Percentiles rank a stretch among this genome's conserved stretches.
Conservation (phyloP, 1,140 invertebrate genomes). For the Macrobrachium nipponense region DNA sequence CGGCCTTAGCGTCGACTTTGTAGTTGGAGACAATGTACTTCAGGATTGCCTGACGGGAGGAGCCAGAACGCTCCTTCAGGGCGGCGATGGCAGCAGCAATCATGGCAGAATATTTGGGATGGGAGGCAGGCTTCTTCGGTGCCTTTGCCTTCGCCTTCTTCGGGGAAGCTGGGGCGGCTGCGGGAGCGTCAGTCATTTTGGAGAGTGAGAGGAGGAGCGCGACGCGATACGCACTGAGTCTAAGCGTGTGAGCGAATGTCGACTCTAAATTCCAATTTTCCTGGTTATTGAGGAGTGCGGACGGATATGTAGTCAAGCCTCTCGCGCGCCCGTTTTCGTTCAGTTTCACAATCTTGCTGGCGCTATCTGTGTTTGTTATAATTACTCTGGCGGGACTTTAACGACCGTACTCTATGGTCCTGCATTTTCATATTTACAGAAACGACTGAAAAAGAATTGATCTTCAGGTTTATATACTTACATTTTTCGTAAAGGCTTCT, state of each 20-base stretch:
- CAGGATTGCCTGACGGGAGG: slow-evolving; percentile 47
- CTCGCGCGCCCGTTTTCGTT: slow-evolving; percentile 58
- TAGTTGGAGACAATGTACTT: slow-evolving; percentile 47
- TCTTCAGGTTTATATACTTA: background rate
- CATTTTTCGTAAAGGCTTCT: slow-evolving; percentile 3
- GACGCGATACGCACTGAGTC: background rate
- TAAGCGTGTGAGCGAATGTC: background rate
- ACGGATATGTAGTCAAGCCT: slow-evolving; percentile 43
- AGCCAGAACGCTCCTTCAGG: slow-evolving; percentile 46
- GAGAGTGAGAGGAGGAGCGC: background rate
- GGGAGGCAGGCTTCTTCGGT: slow-evolving; percentile 56
- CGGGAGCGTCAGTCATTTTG: slow-evolving; percentile 29
- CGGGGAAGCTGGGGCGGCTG: slow-evolving; percentile 2
- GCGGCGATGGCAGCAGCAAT: slow-evolving; percentile 34
- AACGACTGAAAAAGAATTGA: slow-evolving; percentile 11
- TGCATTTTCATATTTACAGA: background rate
- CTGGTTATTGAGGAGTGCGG: slow-evolving; percentile 7
- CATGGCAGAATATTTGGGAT: slow-evolving; percentile 63
- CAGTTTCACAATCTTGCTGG: slow-evolving; percentile 34
- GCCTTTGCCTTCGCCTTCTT: slow-evolving; percentile 10
- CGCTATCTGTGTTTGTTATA: slow-evolving; percentile 57
- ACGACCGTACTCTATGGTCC: background rate
- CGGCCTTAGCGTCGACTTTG: slow-evolving; percentile 42
- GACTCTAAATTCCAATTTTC: background rate
- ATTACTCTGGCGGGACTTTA: slow-evolving; percentile 43